Conservation (phyloP, 2,113 vertebrate genomes). For the Himantopus leucocephalus region DNA sequence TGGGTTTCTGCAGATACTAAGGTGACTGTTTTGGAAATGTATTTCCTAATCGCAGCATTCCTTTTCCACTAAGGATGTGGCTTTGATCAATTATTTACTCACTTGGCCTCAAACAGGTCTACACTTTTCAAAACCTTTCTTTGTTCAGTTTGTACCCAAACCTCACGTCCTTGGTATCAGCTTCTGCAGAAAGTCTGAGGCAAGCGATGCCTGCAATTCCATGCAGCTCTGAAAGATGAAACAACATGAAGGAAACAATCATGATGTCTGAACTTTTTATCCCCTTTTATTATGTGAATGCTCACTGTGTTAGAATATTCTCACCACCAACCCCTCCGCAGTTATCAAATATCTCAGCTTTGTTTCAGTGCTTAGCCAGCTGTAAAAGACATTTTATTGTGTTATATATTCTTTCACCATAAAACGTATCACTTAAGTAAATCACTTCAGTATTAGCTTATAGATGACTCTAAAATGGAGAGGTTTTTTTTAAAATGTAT, state of each 20-base stretch:
- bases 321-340: not conserved
- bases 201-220: not conserved
- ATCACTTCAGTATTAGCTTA: constrained; percentile 27
- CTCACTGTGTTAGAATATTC: not conserved
- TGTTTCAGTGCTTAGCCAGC: constrained; percentile 1
- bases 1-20: not conserved
- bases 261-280: not conserved
- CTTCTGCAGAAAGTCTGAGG: not conserved
- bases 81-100: not conserved
- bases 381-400: constrained; percentile 43
- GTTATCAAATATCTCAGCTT: not conserved
- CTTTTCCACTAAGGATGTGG: not conserved
- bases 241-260: not conserved
- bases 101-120: not conserved
- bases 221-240: not conserved
- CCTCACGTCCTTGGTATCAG: accelerated
- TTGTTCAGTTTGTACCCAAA: not conserved
- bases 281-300: not conserved
- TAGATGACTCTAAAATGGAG: not conserved
- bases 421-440: constrained; percentile 14
- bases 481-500: not conserved
- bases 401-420: not conserved
- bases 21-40: not conserved
- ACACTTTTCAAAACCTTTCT: not conserved
- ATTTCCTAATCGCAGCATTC: not conserved